Conservation (phyloP, 2,888 invertebrate species). For the Pedicia rivosa region DNA sequence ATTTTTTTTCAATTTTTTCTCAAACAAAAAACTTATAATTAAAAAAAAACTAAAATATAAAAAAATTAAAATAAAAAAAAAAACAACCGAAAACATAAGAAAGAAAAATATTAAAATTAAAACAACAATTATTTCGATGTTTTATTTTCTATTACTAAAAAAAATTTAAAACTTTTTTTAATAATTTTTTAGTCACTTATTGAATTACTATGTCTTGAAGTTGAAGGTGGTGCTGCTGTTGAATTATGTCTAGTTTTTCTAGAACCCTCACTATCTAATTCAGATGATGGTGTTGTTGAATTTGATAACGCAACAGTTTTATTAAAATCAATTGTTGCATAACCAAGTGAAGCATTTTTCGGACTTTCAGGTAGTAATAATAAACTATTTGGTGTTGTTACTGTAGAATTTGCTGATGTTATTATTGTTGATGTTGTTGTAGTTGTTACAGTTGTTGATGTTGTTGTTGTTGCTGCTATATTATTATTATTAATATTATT, state of each 20-base stretch:
- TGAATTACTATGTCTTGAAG: constrained; percentile 39
- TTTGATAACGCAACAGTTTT: constrained; percentile 79
- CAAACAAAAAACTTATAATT: no score
- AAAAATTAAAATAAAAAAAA: no score
- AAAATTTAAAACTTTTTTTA: no score
- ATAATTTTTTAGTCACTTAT: constrained; percentile 41
- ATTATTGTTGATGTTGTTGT: constrained; percentile 2
- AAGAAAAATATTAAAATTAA: no score
- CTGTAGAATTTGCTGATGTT: constrained; percentile 6
- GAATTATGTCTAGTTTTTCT: constrained; percentile 74
- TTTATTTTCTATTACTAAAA: no score
- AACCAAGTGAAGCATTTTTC: constrained; percentile 36
- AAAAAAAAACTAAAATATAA: no score
- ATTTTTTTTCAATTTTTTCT: no score
- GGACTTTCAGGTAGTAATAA: constrained; percentile 12
- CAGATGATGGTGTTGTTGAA: constrained; percentile 54
- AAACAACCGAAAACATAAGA: no score
- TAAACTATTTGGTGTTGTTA: constrained; percentile 2
- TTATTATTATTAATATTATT: no score
- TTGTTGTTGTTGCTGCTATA: constrained; percentile 1
- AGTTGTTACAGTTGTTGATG: constrained; percentile 3
- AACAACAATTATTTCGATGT: no score
- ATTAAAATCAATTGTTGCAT: constrained; percentile 87
- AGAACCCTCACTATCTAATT: constrained; percentile 53
- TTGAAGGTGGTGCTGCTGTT: constrained; percentile 32